phyloP scores from a whole-genome alignment of 2,797 vertebrate species.

The Sebastes hopkinsi region DNA sequence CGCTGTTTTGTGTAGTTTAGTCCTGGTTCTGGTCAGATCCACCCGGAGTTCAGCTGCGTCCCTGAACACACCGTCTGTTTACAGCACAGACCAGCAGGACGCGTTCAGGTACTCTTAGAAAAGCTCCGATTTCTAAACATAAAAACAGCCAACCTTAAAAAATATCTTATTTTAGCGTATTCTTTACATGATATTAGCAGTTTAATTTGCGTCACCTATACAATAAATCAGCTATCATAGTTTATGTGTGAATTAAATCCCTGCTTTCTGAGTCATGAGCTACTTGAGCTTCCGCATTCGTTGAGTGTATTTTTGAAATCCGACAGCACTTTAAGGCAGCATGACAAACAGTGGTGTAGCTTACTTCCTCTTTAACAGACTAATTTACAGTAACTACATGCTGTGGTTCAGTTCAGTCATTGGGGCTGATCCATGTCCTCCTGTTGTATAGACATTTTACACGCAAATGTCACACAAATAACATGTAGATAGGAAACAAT shows the following conservation, averaged over 20 bases:
- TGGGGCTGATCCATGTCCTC: neutral
- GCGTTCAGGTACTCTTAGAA: slow-evolving; percentile 20
- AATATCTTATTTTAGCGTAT: neutral
- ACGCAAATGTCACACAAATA: neutral
- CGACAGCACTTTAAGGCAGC: neutral
- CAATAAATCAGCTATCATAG: neutral
- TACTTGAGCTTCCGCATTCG: neutral
- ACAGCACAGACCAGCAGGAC: neutral
- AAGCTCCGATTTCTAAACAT: neutral
- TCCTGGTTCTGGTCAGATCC: slow-evolving; percentile 25
- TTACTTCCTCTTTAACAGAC: slow-evolving; percentile 40
- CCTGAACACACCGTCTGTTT: slow-evolving; percentile 42
- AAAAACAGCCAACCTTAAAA: neutral
- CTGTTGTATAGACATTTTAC: too few species aligned
- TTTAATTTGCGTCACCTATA: rapidly evolving
- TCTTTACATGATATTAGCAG: rapidly evolving
- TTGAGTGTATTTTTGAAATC: neutral
- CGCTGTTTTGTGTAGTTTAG: neutral
- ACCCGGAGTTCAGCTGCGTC: slow-evolving; percentile 10
- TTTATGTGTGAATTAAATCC: rapidly evolving
- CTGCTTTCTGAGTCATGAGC: neutral
- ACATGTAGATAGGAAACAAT: neutral
- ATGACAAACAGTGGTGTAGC: neutral
- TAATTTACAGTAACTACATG: slow-evolving; percentile 15
- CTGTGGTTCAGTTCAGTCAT: neutral